Base-by-base conservation (phyloP, 2,113 vertebrate genomes). In the Cephalopholis sonnerati region DNA sequence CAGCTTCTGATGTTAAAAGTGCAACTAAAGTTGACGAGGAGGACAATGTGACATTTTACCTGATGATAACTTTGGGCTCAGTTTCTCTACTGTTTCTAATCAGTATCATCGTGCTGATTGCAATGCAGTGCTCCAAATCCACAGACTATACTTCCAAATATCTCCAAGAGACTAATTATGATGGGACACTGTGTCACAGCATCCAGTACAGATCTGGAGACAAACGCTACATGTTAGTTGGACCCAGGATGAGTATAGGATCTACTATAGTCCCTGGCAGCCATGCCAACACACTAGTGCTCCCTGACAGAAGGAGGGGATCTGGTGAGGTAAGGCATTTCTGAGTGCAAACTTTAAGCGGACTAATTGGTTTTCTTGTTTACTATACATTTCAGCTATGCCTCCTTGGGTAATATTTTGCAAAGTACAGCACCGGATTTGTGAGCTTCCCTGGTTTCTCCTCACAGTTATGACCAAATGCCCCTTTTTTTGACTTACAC, bases 241-340 rank as follows among this genome's bases (percentile, higher is more conserved):
- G 48, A 50, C 48, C 48, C 48, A 50, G 48, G 5, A 50, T 50
- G 48, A 50, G 48, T 50, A 50, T 50, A 50, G 48, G 48, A 50
- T 50, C 48, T 18, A 50, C 48, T 50, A 50, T 50, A 50, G 48
- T 50, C 48, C 48, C 48, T 16, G 48, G 48, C 48, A 50, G 48
- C 48, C 48, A 50, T 50, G 48, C 48, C 5, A 50, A 50, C 17
- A 50, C 48, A 50, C 48, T 50, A 7, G 48, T 57, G 0, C 71
- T 91, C 0, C 84, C 87, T 32, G 88, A 88, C 11, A 89, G 81
- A 55, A 76, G 59, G 0, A 59, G 16, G 0, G 1, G 69, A 0
- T 83, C 88, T 57, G 74, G 36, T 13, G 91, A 93, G 89, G 91
- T 94, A 91, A 89, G 88, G 11, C 1, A 7, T 17, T 1, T 67